Conservation (phyloP, 2,888 invertebrate genomes). For the Platycheirus albimanus region DNA sequence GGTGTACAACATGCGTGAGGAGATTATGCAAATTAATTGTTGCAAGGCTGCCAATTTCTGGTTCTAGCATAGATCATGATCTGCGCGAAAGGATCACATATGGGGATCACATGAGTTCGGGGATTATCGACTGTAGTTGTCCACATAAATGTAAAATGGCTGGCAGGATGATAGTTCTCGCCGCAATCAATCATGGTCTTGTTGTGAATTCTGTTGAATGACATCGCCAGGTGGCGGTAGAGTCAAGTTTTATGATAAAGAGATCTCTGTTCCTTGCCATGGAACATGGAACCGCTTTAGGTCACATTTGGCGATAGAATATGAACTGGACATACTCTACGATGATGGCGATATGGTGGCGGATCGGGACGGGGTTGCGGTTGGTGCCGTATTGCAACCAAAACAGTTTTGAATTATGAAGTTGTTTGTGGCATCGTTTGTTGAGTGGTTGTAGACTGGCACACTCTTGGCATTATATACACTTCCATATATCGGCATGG, state of each 20-base stretch:
- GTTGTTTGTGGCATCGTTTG: conserved; percentile 64
- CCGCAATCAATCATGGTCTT: conserved; percentile 63
- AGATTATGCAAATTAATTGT: conserved; percentile 74
- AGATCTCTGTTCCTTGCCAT: conserved; percentile 55
- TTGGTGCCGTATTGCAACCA: conserved; percentile 15
- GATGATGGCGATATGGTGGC: no score
- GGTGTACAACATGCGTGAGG: conserved; percentile 67
- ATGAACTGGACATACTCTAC: conserved; percentile 15
- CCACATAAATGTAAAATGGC: conserved; percentile 18
- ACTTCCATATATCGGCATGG: conserved; percentile 15
- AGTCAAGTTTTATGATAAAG: conserved; percentile 50
- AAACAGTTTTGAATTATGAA: conserved; percentile 66
- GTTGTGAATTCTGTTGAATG: conserved; percentile 60
- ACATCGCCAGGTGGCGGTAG: conserved; percentile 68
- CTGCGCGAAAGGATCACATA: conserved; percentile 46
- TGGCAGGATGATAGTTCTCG: conserved; percentile 41
- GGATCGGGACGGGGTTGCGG: background rate
- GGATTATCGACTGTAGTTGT: conserved; percentile 63
- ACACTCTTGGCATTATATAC: conserved; percentile 29
- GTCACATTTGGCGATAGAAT: conserved; percentile 49
- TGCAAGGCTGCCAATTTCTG: conserved; percentile 69
- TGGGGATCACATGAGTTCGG: conserved; percentile 43
- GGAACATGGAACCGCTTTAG: conserved; percentile 61
- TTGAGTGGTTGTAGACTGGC: conserved; percentile 41
- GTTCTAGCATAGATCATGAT: conserved; percentile 46